phyloP scores from a whole-genome alignment of 2,797 vertebrate species.

The Myotis findleyi region DNA sequence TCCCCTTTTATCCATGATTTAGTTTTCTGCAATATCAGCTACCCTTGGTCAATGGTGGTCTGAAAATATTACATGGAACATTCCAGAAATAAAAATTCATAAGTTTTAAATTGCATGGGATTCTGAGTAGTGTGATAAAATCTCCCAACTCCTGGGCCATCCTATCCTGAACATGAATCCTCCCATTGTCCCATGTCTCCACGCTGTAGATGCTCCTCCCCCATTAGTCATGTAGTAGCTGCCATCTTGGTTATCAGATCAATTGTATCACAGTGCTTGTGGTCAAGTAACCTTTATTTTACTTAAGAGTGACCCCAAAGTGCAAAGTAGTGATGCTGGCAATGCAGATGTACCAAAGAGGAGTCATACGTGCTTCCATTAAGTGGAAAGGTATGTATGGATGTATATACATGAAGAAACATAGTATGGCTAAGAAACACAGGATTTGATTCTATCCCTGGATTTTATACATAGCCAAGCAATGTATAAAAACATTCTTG shows the following conservation, averaged over 20 bases:
- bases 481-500: conserved; percentile 9
- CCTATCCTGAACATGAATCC: not conserved
- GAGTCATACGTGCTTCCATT: not conserved
- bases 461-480: not conserved
- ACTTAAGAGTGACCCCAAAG: not conserved
- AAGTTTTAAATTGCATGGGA: not conserved
- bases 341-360: not conserved
- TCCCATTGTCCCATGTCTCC: not conserved
- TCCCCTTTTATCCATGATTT: not conserved
- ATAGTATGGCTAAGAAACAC: not conserved
- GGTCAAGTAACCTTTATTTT: not conserved
- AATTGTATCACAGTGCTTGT: not conserved
- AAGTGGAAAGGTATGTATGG: not conserved
- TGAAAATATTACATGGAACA: not conserved
- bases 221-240: not conserved
- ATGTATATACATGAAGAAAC: not conserved
- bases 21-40: not conserved
- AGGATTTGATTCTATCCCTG: not conserved
- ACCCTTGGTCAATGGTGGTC: not conserved
- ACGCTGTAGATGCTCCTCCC: not conserved
- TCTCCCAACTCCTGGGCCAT: not conserved
- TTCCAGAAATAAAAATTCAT: not conserved
- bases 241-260: not conserved
- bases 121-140: not conserved
- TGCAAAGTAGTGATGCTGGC: not conserved